phyloP scores from a whole-genome alignment of 2,797 vertebrate species.

The Malurus splendens region DNA sequence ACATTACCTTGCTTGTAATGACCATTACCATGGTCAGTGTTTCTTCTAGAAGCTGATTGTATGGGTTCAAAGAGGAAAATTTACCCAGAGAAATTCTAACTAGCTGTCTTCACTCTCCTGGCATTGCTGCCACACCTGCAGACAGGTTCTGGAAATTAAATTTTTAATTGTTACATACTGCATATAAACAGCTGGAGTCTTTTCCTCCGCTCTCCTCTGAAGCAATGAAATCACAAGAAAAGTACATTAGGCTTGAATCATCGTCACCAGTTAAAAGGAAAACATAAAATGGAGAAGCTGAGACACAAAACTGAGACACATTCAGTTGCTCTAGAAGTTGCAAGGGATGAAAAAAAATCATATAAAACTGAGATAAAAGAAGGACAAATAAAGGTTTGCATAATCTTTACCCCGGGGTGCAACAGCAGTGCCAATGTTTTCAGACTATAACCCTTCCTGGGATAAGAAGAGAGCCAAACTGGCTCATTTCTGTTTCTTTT shows the following conservation, averaged over 20 bases:
- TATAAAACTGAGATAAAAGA: neutral
- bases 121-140: conserved; percentile 51
- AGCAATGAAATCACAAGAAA: conserved; percentile 61
- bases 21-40: neutral
- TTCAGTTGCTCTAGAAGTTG: neutral
- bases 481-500: neutral
- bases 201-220: conserved; percentile 49
- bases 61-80: neutral
- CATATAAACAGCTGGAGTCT: conserved; percentile 64
- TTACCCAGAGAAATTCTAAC: neutral
- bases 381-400: neutral
- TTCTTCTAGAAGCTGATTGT: neutral
- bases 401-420: neutral
- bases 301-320: neutral
- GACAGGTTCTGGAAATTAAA: conserved; percentile 62
- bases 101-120: conserved; percentile 19
- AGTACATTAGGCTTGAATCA: conserved; percentile 48
- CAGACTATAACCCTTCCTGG: neutral
- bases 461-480: neutral
- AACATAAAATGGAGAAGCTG: neutral
- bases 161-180: conserved; percentile 63
- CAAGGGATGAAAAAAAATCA: neutral
- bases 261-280: conserved; percentile 36
- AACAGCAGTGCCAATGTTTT: neutral
- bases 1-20: neutral